Percentiles rank a stretch among this genome's conserved stretches.
phyloP scores from a whole-genome alignment of 2,113 vertebrate genomes.

The Thalassoma bifasciatum region DNA sequence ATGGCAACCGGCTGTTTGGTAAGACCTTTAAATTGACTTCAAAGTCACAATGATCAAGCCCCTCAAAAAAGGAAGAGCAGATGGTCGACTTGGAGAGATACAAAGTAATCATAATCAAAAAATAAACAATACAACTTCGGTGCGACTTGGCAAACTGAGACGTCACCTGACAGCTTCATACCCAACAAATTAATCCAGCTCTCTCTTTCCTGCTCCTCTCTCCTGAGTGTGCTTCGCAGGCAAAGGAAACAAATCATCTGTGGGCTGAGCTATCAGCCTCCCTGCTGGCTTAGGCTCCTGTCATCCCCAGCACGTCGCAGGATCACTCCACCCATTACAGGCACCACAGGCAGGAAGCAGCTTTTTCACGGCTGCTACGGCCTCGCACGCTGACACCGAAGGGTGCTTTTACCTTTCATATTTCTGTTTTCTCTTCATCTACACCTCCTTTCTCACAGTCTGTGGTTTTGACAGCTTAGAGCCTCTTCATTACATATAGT shows the following conservation, averaged over 20 bases:
- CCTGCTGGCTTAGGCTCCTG: constrained; percentile 38
- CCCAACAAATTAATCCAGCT: constrained; percentile 46
- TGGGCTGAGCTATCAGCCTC: constrained; percentile 32
- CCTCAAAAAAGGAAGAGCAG: constrained; percentile 26
- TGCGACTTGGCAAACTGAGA: constrained; percentile 5
- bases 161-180: constrained; percentile 28
- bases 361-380: not conserved
- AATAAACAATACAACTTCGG: constrained; percentile 18
- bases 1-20: constrained; percentile 66
- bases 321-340: constrained; percentile 18
- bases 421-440: not conserved
- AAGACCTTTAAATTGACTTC: constrained; percentile 50
- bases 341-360: not conserved
- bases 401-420: not conserved
- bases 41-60: constrained; percentile 22
- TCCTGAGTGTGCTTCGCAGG: constrained; percentile 47
- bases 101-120: not conserved
- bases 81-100: not conserved
- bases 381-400: not conserved
- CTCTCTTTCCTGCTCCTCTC: constrained; percentile 34
- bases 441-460: not conserved
- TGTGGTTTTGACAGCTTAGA: not conserved
- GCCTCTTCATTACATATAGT: constrained; percentile 6
- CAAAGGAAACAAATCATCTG: constrained; percentile 48
- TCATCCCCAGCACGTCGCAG: constrained; percentile 7